Base-by-base conservation (phyloP, 2,113 vertebrate genomes). In the Colinus virginianus region DNA sequence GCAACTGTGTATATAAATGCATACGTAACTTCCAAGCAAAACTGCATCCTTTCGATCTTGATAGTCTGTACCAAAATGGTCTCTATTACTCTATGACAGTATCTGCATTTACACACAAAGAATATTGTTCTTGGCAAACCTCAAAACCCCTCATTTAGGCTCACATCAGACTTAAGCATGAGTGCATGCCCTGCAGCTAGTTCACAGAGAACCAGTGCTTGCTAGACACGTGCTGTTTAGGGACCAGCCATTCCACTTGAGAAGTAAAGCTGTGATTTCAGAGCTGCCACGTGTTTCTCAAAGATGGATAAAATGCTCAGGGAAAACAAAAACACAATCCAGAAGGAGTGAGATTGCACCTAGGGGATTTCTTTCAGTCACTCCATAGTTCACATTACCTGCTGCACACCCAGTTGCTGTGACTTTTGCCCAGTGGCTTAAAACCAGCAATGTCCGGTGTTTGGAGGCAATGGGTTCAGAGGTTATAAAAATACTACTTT, bases 21-120 rank as follows among this genome's bases (percentile, higher is more conserved):
- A 18, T 32, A 68, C n/a, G 48, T 78, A 53, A 91, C 91, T 91
- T 84, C 88, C 84, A 78, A 95, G 82, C 72, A 53, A 74, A 96
- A 95, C 80, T 71, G 72, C 90, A 72, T 86, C 77, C 30, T 74
- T 96, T 93, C 76, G 83, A 4, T 86, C 72, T 61, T 75, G 56
- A 59, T 82, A 96, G 75, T 85, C 87, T 94, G 76, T 68, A 90
- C 45, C 82, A 85, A 90, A 94, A 80, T 26, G 13, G 66, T 36
- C 87, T 51, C 84, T 81, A 72, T 67, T 86, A 88, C 51, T 53
- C 32, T n/a, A 15, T 23, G 56, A 71, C 61, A 88, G 59, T 36
- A 55, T 15, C 74, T 22, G 46, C 36, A 36, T 28, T 51, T 80
- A 68, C 62, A 75, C 46, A 48, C 48, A 78, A 0, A 79, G 68